Evolutionary conservation across 2,888 invertebrate species (phyloP), one percentile per base, ranked within the genome.

Genomic region (Laspeyria flexula): DNA sequence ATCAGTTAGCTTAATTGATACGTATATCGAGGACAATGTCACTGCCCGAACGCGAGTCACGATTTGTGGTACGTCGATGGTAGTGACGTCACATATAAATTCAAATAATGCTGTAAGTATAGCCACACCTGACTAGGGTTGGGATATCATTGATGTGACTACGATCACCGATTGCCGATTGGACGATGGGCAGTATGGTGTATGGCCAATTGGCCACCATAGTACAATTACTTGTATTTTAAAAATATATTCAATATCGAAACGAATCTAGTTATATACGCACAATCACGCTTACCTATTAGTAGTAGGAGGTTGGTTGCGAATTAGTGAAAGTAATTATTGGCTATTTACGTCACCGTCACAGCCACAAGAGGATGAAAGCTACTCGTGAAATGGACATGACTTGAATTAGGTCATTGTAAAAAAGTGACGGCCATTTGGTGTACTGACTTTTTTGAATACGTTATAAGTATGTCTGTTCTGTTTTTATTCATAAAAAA

Each of bases 311-410:
- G 21, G 33, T 44, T 42, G 47, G 27, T 56, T 47, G 47, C 35
- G 25, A 53, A 53, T 50, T 38, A 41, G 52, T 65, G 56, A 63
- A 61, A 65, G 66, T 49, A 33, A 11, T 29, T 27, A 43, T 43
- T 27, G 21, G 12, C 13, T 2, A 12, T 21, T 40, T 42, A 25
- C 41, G 34, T 48, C 31, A 43, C 9, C 21, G 5, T 1, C 15
- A 27, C 6, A 10, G 6, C 38, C 21, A n/a, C 44, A 23, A n/a
- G 18, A 16, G 35, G 60, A 42, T 33, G 42, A 49, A 45, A 54
- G 44, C 1, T n/a, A 11, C 3, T 11, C 12, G 29, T 27, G 0
- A 9, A 27, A 27, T 27, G 3, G 27, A 9, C 27, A 27, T 27
- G 27, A 10, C 27, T 27, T n/a, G 10, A n/a, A 4, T 27, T 27